Base-by-base conservation (phyloP, 2,797 vertebrate species). In the Phalanger gymnotis region DNA sequence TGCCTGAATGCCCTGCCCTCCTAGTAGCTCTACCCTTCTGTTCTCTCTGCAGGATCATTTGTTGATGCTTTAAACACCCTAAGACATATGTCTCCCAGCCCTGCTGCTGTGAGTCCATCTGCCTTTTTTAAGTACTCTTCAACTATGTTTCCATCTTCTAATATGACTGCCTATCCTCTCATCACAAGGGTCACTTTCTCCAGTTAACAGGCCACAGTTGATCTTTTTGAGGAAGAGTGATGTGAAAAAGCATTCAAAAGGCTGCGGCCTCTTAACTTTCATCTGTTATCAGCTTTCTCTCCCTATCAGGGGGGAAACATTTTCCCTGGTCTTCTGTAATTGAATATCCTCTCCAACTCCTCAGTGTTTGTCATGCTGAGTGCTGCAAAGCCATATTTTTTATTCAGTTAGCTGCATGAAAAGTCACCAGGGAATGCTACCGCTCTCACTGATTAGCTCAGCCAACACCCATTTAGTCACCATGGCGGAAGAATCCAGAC, bases 291-390 rank as follows among this genome's bases (percentile, higher is more conserved):
- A 90, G 13, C 12, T 93, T 95, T 90, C 94, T 91, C 30, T 91
- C 5, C 55, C 0, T 54, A 90, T 91, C 28, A 87, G 30, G 94
- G 53, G 53, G 55, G 53, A 93, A 94, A 54, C 0, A 56, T 40
- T 92, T 81, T 90, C n/a, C 19, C 87, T 61, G 14, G 7, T 90
- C 61, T 90, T 89, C 94, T 3, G 27, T 93, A 97, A 94, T 16
- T 2, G 91, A 91, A 54, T 9, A 91, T 94, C 92, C 3, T 4
- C 1, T 92, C 14, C 6, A 92, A 25, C 81, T 92, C 28, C 90
- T 93, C 27, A 93, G 3, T 57, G 4, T 93, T 94, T 90, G 5
- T 90, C 57, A 52, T 55, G 92, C 90, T 93, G 96, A 96, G 95
- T 51, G 12, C 40, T 53, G 40, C 54, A 34, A 92, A 93, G 56